Evolutionary conservation across 2,113 vertebrate genomes (phyloP).

Genomic region (Dunckerocampus dactyliophorus): DNA sequence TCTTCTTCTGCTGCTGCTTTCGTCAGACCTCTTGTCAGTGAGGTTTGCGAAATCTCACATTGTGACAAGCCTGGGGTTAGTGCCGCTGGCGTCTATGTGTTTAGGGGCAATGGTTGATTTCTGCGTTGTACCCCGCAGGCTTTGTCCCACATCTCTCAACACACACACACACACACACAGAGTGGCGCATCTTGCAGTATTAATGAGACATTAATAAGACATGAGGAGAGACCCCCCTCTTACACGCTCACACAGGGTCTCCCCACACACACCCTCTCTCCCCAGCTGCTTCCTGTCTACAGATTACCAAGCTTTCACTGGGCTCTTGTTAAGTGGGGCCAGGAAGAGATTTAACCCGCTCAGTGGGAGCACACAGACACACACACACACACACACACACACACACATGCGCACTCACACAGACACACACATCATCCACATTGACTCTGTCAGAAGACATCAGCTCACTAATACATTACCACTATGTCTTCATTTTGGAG

Average conservation of each 20-base stretch:
- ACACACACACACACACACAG: constrained; percentile 38
- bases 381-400: constrained; percentile 9
- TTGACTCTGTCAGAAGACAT: constrained; percentile 27
- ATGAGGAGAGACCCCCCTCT: constrained; percentile 71
- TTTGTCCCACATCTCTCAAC: constrained; percentile 57
- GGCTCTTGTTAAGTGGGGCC: constrained; percentile 69
- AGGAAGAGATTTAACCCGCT: constrained; percentile 75
- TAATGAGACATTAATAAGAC: constrained; percentile 78
- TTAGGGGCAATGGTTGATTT: constrained; percentile 73
- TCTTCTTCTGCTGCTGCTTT: constrained; percentile 9
- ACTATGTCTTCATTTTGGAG: constrained; percentile 27
- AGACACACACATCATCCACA: constrained; percentile 4
- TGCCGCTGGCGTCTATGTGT: constrained; percentile 63
- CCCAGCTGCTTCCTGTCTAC: constrained; percentile 73
- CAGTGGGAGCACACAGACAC: constrained; percentile 47
- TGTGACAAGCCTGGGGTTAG: constrained; percentile 34
- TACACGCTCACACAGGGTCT: constrained; percentile 65
- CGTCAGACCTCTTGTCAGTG: constrained; percentile 13
- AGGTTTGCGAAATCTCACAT: constrained; percentile 38
- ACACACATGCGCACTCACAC: not conserved
- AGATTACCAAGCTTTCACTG: constrained; percentile 73
- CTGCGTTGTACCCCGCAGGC: constrained; percentile 60
- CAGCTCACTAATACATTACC: constrained; percentile 23
- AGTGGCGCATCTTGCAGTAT: constrained; percentile 66
- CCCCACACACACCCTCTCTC: constrained; percentile 33